Evolutionary conservation across 1,140 invertebrate species (phyloP), one percentile per base, ranked within the genome.

Genomic region (Liolophura sinensis): DNA sequence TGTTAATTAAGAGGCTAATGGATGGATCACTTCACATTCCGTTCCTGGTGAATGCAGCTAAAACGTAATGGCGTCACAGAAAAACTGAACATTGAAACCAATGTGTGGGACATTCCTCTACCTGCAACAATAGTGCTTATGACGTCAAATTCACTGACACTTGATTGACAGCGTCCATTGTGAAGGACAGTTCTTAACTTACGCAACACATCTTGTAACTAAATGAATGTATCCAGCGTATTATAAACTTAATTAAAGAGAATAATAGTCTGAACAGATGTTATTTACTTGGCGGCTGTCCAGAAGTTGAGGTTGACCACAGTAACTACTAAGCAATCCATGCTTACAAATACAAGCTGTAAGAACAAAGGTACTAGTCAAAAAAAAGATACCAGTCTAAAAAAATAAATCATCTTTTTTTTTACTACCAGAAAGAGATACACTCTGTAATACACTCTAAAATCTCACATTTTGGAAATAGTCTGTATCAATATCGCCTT

Each of bases 401-500:
- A 14, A 20, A 50, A 1, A 48, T 47, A 5, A 20, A 31, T 60
- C 51, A 47, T 16, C 20, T 59, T 22, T 49, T 5, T 22, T 31
- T 1, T 31, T 46, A 54, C 46, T 55, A 25, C 49, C n/a, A 59
- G 15, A 57, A 50, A 15, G 9, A 48, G 24, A 15, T 24, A 25
- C 50, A 61, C 18, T 66, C 59, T 67, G 14, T 52, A 27, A 31
- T 31, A 40, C n/a, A 50, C 9, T 49, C 14, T 58, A 51, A 56
- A 47, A n/a, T 72, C 69, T 67, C 68, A 86, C 86, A 65, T 82
- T 79, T 64, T 87, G 86, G 49, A 86, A 81, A 71, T 74, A 86
- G 62, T 85, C 84, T 59, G 83, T 81, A 52, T 86, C 85, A 64
- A 87, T 83, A 16, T 79, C 77, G 48, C 82, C 85, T 64, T 85